phyloP scores from a whole-genome alignment of 2,113 vertebrate genomes.

The Accipiter virgatus region DNA sequence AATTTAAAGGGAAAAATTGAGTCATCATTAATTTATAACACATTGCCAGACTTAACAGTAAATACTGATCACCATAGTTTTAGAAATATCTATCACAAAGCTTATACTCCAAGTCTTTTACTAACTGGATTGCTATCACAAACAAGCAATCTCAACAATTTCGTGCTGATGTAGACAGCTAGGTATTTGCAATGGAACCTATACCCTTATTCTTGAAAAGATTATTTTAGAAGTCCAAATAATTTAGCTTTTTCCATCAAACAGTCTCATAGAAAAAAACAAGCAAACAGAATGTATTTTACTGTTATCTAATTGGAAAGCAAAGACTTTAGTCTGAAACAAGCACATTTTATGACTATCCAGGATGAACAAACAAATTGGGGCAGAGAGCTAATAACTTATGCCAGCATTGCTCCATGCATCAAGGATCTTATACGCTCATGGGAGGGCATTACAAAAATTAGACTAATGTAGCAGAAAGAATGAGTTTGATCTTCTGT shows the following conservation, averaged over 20 bases:
- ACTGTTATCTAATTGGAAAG: neutral
- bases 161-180: neutral
- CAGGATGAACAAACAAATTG: slow-evolving; percentile 46
- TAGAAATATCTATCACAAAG: slow-evolving; percentile 6
- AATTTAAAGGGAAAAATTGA: slow-evolving; percentile 44
- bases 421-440: slow-evolving; percentile 44
- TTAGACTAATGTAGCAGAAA: slow-evolving; percentile 64
- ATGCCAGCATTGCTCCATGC: slow-evolving; percentile 24
- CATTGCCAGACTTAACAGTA: slow-evolving; percentile 24
- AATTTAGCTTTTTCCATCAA: neutral
- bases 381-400: slow-evolving; percentile 41
- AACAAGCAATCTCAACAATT: neutral
- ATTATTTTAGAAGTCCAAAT: neutral
- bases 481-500: slow-evolving; percentile 47
- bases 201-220: neutral
- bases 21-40: slow-evolving; percentile 48
- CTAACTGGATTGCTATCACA: neutral
- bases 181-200: neutral
- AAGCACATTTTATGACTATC: neutral
- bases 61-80: slow-evolving; percentile 22
- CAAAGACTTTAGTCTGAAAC: neutral
- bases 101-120: neutral
- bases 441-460: slow-evolving; percentile 57
- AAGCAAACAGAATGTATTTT: neutral
- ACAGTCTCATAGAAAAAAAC: neutral